Evolutionary conservation across 53 echinoderm and acorn worm species (phyloP), one percentile per base, ranked within the genome.

Genomic region (Echinarachnius parma): DNA sequence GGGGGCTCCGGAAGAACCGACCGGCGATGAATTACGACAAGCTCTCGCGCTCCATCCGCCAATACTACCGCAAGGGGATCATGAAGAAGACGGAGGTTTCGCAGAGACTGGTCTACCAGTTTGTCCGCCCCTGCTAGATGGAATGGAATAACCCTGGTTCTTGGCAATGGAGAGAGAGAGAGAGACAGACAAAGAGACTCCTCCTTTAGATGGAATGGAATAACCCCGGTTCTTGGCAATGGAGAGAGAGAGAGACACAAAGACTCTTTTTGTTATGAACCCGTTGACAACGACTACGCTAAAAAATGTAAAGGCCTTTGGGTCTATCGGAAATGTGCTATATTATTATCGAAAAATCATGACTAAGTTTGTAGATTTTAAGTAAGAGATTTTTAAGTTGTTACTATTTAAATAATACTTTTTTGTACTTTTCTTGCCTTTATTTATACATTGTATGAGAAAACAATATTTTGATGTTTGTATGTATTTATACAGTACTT

Each of bases 1-100:
- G 96, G 96, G 96, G 96, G 3, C 64, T 82, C 59, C 81, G 96
- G 32, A 96, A 96, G 75, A 96, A 96, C 85, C 62, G 96, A 34
- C 96, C 96, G 3, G 87, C 86, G 35, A 96, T 96, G 96, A 96
- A 96, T 66, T 96, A 96, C 60, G 96, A 96, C 69, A 96, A 96
- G 59, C 87, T 96, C 33, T 91, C 91, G 32, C 90, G 96, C 19
- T 96, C 96, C 0, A 96, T 96, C 77, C 58, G 96, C n/a, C 96
- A 96, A 62, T 96, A 96, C 82, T 96, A 96, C 80, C 82, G 61
- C 48, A 96, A 96, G 48, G 82, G 77, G 0, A 96, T 96, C 66
- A 96, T 96, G 96, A 96, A 96, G 83, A 96, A 96, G 53, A 96
- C 96, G 1, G 96, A 96, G 34, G 84, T 90, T 5, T 87, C 96